phyloP scores from a whole-genome alignment of 23 tunicate genomes.

The Halocynthia aurantium region DNA sequence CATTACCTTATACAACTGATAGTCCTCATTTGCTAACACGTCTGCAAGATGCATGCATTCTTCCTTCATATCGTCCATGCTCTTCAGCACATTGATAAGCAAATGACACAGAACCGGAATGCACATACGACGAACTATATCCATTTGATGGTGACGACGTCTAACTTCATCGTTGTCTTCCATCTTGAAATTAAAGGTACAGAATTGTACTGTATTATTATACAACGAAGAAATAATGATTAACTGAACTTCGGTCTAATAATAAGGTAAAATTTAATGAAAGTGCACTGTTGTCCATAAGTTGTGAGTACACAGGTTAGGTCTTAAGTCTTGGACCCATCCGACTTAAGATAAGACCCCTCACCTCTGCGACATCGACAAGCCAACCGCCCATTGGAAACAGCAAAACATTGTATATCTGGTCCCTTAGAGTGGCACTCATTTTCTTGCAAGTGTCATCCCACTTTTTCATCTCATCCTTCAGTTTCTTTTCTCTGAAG shows the following conservation, averaged over 20 bases:
- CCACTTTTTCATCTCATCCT: conserved; percentile 52
- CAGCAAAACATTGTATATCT: conserved; percentile 60
- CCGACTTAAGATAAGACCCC: neutral
- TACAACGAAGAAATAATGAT: too few relatives aligned
- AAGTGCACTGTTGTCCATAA: neutral
- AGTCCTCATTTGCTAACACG: conserved; percentile 62
- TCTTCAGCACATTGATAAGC: conserved; percentile 34
- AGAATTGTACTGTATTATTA: neutral
- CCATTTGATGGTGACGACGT: conserved; percentile 56
- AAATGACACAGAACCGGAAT: conserved; percentile 61
- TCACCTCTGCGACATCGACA: conserved; percentile 36
- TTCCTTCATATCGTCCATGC: conserved; percentile 41
- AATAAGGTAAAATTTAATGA: neutral
- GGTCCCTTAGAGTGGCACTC: conserved; percentile 25
- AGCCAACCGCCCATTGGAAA: conserved; percentile 87
- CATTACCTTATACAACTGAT: conserved; percentile 51
- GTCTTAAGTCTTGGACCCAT: neutral
- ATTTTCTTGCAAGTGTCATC: conserved; percentile 16
- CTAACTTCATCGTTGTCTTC: conserved; percentile 27
- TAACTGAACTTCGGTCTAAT: too few relatives aligned
- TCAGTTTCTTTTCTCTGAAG: conserved; percentile 41
- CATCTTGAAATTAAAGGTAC: neutral
- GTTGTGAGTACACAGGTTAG: neutral
- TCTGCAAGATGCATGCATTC: conserved; percentile 54
- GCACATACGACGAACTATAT: conserved; percentile 34